Conservation (phyloP, 2,113 vertebrate genomes). For the Falcunculus frontatus region DNA sequence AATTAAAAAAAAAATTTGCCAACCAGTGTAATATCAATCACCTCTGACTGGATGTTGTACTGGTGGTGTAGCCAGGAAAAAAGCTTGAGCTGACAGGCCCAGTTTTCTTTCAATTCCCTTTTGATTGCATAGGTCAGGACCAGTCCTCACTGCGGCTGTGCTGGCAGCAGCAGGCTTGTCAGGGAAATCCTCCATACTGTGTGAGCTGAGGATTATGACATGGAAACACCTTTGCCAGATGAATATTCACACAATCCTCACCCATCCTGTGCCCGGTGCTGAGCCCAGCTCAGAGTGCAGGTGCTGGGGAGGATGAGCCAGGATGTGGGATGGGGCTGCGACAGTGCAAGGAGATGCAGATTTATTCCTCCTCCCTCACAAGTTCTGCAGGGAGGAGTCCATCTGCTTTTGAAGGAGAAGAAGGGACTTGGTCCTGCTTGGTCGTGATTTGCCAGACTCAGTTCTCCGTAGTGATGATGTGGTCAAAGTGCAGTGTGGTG, state of each 20-base stretch:
- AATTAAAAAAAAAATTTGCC: neutral
- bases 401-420: neutral
- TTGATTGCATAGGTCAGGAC: neutral
- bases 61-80: neutral
- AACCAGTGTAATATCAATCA: slow-evolving; percentile 45
- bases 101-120: neutral
- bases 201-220: neutral
- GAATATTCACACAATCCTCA: neutral
- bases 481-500: neutral
- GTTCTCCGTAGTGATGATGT: neutral
- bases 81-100: neutral
- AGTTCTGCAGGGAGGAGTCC: neutral
- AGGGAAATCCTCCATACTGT: neutral
- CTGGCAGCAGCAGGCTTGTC: neutral
- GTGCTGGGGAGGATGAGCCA: no score
- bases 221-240: neutral
- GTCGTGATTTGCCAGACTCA: neutral
- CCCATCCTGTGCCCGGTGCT: neutral
- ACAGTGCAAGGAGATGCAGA: no score
- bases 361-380: neutral
- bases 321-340: rapidly evolving
- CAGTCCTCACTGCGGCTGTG: neutral
- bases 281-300: rapidly evolving
- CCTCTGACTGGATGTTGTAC: slow-evolving; percentile 19
- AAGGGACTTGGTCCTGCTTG: rapidly evolving